These are phyloP conservation scores for Xenopus borealis DNA, from an alignment of 2,113 vertebrate species.

Conservation along the genomic window DNA sequence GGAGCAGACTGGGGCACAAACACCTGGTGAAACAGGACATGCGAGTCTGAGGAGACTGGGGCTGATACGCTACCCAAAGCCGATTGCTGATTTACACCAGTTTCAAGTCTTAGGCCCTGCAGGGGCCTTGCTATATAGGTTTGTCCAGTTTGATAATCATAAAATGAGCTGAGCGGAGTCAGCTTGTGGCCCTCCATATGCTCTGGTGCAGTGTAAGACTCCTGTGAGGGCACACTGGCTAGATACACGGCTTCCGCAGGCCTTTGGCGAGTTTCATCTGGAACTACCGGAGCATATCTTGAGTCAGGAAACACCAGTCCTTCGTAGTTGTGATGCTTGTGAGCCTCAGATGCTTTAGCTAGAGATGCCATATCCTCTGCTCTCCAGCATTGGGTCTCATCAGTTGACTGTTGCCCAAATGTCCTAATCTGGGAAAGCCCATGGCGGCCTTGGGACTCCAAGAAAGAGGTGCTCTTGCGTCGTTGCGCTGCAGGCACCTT, in stretches of 20 bases:
- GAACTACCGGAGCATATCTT: constrained; percentile 73
- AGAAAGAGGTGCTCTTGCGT: constrained; percentile 95
- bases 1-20: constrained; percentile 86
- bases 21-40: constrained; percentile 72
- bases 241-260: constrained; percentile 79
- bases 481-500: constrained; percentile 86
- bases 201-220: constrained; percentile 61
- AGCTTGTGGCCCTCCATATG: constrained; percentile 64
- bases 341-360: constrained; percentile 68
- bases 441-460: constrained; percentile 91
- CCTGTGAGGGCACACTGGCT: constrained; percentile 64
- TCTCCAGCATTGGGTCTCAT: constrained; percentile 70
- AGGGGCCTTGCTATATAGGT: constrained; percentile 73
- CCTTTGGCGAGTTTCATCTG: constrained; percentile 77
- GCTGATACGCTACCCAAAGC: constrained; percentile 65
- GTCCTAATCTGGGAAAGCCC: constrained; percentile 85
- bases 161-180: constrained; percentile 72
- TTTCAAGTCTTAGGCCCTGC: constrained; percentile 73
- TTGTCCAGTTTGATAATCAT: constrained; percentile 76
- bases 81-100: constrained; percentile 65
- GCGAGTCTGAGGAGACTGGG: constrained; percentile 65
- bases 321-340: constrained; percentile 70
- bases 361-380: constrained; percentile 71
- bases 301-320: constrained; percentile 76
- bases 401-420: constrained; percentile 67